Base-by-base conservation (phyloP, 2,888 invertebrate species). In the Amblyjoppa proteus region DNA sequence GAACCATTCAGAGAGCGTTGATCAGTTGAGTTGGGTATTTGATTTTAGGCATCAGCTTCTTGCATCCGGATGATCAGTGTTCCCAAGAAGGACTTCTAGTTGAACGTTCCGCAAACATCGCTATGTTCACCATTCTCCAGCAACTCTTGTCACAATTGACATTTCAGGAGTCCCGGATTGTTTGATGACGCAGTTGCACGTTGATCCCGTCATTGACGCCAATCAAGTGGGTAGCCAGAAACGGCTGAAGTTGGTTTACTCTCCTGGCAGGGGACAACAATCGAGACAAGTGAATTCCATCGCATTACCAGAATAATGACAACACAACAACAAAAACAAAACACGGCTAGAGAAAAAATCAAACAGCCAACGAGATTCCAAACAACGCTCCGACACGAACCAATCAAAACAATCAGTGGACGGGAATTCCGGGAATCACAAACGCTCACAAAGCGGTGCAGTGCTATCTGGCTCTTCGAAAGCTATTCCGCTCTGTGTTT, bases 401-500 rank as follows among this genome's bases (percentile, higher is more conserved):
- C 81, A 82, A 85, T 81, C 70, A 75, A 75, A 79, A 70, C 66
- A 75, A 81, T 78, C 75, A 75, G 45, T 53, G 51, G 51, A 28
- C 41, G 71, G 49, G 49, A 78, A 82, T 85, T 66, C 70, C 31
- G 53, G 20, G 20, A 79, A 70, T 75, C 81, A 25, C 78, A 20
- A 66, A 66, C 66, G 64, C 64, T 78, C 25, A 64, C 78, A 71
- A 82, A 85, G 75, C 73, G 69, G 75, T 49, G 78, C 70, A 53
- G 69, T 85, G 66, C 61, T 45, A 45, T 16, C 45, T 16, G 45
- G 16, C 16, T 16, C 73, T 79, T 25, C 68, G 34, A 79, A 79
- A 85, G 81, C 70, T 79, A 82, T 75, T 45, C 74, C 64, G 49
- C 70, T 85, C 70, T 75, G 53, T 71, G 78, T 74, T 85, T 56